Evolutionary conservation across 2,888 invertebrate species (phyloP), one percentile per base, ranked within the genome.

Genomic region (Creontiades dilutus): DNA sequence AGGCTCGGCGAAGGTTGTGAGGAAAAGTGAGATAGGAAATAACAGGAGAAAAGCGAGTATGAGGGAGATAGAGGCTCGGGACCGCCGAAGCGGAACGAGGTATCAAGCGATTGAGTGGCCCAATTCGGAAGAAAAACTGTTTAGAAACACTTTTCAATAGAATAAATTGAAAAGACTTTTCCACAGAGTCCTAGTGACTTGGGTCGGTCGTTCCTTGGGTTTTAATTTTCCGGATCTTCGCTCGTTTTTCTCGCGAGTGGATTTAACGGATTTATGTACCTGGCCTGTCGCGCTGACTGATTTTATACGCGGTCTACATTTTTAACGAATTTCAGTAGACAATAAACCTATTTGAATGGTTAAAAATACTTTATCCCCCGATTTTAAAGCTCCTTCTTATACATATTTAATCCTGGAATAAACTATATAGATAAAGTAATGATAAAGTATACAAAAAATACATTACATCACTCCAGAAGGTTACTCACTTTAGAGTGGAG

Each of bases 81-180:
- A 61, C n/a, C 5, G 27, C 19, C 11, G 5, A 9, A 23, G 9
- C 2, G 68, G 68, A 9, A 12, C 37, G 68, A 19, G 23, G 68
- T 23, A 68, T 68, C 23, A 23, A 23, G 23, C 68, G 23, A 68
- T 68, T 68, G 68, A 68, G 68, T 19, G 68, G 5, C 68, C 68
- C 68, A 68, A 68, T 68, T 2, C 68, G n/a, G 27, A 68, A 11
- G 27, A 19, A n/a, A 68, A 68, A 23, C 68, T 68, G 68, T 68
- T 68, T 68, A 68, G 68, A 68, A 68, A 68, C 68, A 23, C 5
- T 68, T 68, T 68, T 68, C 68, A 23, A 68, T 68, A 68, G 68
- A 68, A 68, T 68, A 68, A 68, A 68, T 68, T 68, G 68, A 68
- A 68, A 68, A 68, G 23, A 27, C 23, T 19, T 68, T 13, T 19